Percentiles rank a stretch among this genome's conserved stretches.
phyloP scores from a whole-genome alignment of 1,140 invertebrate genomes.

The Zophobas morio region DNA sequence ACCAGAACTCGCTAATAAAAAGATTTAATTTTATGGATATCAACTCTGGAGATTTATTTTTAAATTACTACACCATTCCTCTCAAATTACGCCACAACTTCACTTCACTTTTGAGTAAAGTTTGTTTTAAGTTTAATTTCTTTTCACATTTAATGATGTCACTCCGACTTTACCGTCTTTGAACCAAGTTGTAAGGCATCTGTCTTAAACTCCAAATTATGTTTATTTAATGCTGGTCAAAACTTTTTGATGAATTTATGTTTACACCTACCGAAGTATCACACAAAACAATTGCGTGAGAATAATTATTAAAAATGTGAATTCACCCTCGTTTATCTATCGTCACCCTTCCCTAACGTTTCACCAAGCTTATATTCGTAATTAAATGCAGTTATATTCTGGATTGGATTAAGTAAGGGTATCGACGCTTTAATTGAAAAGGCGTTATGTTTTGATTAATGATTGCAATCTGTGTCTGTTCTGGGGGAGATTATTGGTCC shows the following conservation, averaged over 20 bases:
- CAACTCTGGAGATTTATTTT: too few relatives aligned
- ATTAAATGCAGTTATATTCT: slow-evolving; percentile 52
- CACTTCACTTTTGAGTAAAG: too few relatives aligned
- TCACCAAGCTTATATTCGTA: slow-evolving; percentile 47
- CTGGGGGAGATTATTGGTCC: slow-evolving; percentile 21
- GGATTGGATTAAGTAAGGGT: slow-evolving; percentile 50
- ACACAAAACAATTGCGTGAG: slow-evolving; percentile 21
- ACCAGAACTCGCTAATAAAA: too few relatives aligned
- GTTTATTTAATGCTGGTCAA: too few relatives aligned
- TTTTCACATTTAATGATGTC: too few relatives aligned
- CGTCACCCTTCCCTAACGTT: slow-evolving; percentile 29
- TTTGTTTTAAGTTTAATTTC: too few relatives aligned
- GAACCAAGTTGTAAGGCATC: too few relatives aligned
- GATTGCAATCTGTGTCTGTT: slow-evolving; percentile 27
- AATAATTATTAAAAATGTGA: slow-evolving; percentile 30
- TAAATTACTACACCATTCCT: too few relatives aligned
- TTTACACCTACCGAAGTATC: background rate
- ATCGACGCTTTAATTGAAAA: slow-evolving; percentile 53
- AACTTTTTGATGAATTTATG: background rate
- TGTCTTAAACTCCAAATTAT: too few relatives aligned
- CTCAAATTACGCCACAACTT: too few relatives aligned
- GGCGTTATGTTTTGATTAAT: slow-evolving; percentile 42
- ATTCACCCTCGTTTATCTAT: slow-evolving; percentile 38
- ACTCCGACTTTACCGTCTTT: too few relatives aligned
- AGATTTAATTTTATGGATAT: too few relatives aligned